Conservation (phyloP, 2,113 vertebrate genomes). For the Seriola quinqueradiata region DNA sequence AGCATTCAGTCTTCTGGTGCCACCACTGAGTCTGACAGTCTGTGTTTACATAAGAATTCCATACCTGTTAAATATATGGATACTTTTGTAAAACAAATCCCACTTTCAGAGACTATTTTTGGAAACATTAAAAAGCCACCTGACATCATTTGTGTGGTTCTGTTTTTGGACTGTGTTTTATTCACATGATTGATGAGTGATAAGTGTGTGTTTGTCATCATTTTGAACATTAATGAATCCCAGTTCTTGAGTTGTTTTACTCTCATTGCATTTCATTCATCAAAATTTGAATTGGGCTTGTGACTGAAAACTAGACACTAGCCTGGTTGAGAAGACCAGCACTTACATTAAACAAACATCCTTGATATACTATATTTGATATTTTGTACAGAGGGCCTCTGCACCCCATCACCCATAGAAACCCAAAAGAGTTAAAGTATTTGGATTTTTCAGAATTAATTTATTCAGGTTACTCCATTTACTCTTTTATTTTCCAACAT, state of each 20-base stretch:
- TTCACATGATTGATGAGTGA: background rate
- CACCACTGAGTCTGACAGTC: slow-evolving; percentile 66
- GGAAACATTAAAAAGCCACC: slow-evolving; percentile 81
- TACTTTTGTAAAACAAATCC: slow-evolving; percentile 83
- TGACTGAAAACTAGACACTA: background rate
- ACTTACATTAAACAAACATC: background rate
- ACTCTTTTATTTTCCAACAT: too few relatives aligned
- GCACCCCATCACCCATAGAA: too few relatives aligned
- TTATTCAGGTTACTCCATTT: too few relatives aligned
- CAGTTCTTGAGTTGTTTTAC: background rate
- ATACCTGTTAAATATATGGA: slow-evolving; percentile 73
- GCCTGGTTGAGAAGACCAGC: background rate
- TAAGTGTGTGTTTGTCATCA: background rate
- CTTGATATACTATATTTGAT: background rate
- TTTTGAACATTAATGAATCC: background rate
- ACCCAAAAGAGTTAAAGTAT: too few relatives aligned
- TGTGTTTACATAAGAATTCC: slow-evolving; percentile 81
- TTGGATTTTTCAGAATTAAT: too few relatives aligned
- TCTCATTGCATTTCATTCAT: background rate
- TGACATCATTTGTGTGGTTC: slow-evolving; percentile 68
- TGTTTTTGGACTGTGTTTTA: slow-evolving; percentile 17
- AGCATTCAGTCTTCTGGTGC: slow-evolving; percentile 63
- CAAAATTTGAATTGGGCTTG: background rate
- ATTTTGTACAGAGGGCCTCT: too few relatives aligned
- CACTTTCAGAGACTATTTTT: slow-evolving; percentile 84